phyloP scores from a whole-genome alignment of 1,140 invertebrate genomes.

The Plutomurus gul region DNA sequence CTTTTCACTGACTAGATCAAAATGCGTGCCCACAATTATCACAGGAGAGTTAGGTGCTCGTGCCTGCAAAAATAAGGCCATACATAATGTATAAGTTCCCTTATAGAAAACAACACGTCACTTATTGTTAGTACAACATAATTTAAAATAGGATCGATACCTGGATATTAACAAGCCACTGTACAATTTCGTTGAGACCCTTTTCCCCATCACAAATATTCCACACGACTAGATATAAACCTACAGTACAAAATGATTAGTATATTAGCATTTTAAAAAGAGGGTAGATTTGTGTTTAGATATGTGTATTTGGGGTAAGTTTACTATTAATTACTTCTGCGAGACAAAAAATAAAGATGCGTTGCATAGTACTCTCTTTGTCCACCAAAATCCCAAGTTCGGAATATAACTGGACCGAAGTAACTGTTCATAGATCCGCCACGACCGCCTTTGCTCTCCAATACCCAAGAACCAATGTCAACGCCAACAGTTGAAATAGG shows the following conservation, averaged over 20 bases:
- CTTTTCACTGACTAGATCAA: constrained; percentile 78
- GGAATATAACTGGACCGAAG: constrained; percentile 89
- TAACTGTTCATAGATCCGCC: constrained; percentile 64
- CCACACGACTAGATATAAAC: constrained; percentile 93
- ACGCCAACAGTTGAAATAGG: constrained; percentile 92
- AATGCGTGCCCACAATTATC: constrained; percentile 92
- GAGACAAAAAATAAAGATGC: constrained; percentile 97
- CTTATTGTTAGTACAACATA: constrained; percentile 8
- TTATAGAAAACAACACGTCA: neutral
- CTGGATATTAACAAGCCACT: constrained; percentile 95
- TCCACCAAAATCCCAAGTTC: constrained; percentile 99
- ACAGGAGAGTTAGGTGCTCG: constrained; percentile 92
- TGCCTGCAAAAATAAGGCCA: constrained; percentile 61
- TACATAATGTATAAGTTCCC: neutral
- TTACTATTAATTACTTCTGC: constrained; percentile 67
- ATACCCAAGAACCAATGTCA: constrained; percentile 93
- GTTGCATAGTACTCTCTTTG: constrained; percentile 96
- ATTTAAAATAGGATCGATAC: constrained; percentile 57
- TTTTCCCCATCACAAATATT: constrained; percentile 88
- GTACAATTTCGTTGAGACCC: constrained; percentile 85
- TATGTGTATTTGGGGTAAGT: neutral
- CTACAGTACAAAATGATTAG: neutral
- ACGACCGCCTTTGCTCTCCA: constrained; percentile 69
- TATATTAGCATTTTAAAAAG: too few species aligned
- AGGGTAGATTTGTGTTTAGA: neutral